Conservation (phyloP, 2,113 vertebrate species). For the Silurus asotus region DNA sequence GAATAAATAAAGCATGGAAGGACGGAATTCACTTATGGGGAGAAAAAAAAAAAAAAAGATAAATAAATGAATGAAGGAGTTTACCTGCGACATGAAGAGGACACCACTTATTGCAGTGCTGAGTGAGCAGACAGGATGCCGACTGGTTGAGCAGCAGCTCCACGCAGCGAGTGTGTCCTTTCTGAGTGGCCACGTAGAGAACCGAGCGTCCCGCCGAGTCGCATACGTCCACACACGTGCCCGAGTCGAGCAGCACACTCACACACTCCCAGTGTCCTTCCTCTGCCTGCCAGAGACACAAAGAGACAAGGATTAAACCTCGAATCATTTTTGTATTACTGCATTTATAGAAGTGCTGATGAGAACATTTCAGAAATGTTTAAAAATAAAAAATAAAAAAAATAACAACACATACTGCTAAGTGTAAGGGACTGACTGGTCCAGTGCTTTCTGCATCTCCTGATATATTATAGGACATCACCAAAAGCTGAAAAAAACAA, state of each 20-base stretch:
- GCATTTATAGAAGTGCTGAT: not conserved
- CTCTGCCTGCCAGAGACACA: constrained; percentile 30
- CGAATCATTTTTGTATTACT: not conserved
- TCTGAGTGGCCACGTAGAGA: constrained; percentile 88
- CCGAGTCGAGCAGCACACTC: constrained; percentile 43
- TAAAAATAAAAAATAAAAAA: not conserved
- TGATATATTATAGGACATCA: constrained; percentile 95
- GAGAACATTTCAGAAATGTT: not conserved
- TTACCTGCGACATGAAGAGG: constrained; percentile 89
- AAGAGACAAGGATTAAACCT: not conserved
- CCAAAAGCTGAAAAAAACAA: constrained; percentile 81
- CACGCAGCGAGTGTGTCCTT: constrained; percentile 84
- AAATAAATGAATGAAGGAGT: too few relatives aligned
- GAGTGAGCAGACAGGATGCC: constrained; percentile 84
- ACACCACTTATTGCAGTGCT: constrained; percentile 84
- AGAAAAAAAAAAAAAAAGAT: too few relatives aligned
- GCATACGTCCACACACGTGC: constrained; percentile 78
- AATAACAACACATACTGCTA: constrained; percentile 82
- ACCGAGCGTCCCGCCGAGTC: constrained; percentile 87
- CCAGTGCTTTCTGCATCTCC: constrained; percentile 90
- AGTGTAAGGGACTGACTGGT: constrained; percentile 93
- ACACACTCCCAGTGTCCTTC: constrained; percentile 53
- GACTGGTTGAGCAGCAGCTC: constrained; percentile 89
- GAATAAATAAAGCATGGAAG: too few relatives aligned
- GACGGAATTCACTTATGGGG: too few relatives aligned